Percentiles rank a stretch among this genome's conserved stretches.
Conservation (phyloP, 2,888 invertebrate species). For the Tipula unca region DNA sequence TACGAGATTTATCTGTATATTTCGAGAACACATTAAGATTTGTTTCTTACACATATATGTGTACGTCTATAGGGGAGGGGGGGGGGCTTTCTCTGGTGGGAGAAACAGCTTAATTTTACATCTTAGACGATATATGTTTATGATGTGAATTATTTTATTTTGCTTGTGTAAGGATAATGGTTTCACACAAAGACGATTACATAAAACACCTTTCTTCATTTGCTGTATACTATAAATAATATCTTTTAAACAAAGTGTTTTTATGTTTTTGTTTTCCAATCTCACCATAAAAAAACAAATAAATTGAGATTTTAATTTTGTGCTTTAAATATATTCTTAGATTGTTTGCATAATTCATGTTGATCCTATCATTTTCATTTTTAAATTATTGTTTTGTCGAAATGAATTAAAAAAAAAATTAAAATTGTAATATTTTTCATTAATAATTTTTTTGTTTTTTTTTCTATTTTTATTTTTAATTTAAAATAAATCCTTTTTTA, state of each 20-base stretch:
- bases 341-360: conserved; percentile 17
- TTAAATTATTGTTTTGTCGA: conserved; percentile 2
- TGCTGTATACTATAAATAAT: neutral
- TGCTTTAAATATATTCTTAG: neutral
- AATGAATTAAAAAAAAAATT: neutral
- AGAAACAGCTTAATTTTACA: neutral
- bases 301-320: neutral
- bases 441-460: neutral
- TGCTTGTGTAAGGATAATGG: conserved; percentile 4
- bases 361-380: conserved; percentile 15
- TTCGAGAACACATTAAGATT: neutral
- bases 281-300: neutral
- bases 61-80: no score
- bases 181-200: conserved; percentile 19
- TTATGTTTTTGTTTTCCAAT: neutral
- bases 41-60: neutral
- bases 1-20: no score
- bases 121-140: neutral
- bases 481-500: conserved; percentile 19
- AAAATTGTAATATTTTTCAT: conserved; percentile 16
- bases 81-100: no score
- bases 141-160: neutral
- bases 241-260: neutral
- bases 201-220: conserved; percentile 9
- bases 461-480: conserved; percentile 10